Conservation (phyloP, 2,888 invertebrate species). For the Blomia tropicalis region DNA sequence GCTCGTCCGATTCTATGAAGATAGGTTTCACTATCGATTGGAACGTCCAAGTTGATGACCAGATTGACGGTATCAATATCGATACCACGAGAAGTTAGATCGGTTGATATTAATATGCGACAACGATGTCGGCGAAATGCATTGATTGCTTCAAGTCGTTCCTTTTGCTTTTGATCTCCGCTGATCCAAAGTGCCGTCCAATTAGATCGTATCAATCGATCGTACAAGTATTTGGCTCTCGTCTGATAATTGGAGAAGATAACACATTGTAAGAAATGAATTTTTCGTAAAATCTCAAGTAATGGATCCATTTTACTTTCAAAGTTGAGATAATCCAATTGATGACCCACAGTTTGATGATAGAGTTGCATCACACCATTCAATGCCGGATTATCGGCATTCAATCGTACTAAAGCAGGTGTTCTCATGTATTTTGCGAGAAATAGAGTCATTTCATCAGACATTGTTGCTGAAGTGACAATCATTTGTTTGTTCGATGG, state of each 20-base stretch:
- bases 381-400: conserved; percentile 47
- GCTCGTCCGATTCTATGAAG: conserved; percentile 88
- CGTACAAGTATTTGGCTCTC: conserved; percentile 31
- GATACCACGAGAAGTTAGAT: conserved; percentile 66
- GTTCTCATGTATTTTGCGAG: conserved; percentile 58
- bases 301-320: conserved; percentile 35
- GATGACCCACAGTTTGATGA: conserved; percentile 36
- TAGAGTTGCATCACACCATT: conserved; percentile 66
- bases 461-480: conserved; percentile 83
- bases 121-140: conserved; percentile 62
- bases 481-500: conserved; percentile 69
- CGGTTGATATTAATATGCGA: conserved; percentile 73
- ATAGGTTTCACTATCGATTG: conserved; percentile 61
- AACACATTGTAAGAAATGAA: conserved; percentile 72
- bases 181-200: conserved; percentile 43
- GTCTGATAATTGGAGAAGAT: conserved; percentile 77
- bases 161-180: conserved; percentile 59
- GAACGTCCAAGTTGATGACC: conserved; percentile 78
- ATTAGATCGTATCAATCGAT: conserved; percentile 41
- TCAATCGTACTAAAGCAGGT: conserved; percentile 58
- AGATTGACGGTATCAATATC: conserved; percentile 84
- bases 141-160: conserved; percentile 56
- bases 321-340: conserved; percentile 34
- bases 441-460: conserved; percentile 52
- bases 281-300: conserved; percentile 46